phyloP scores from a whole-genome alignment of 2,797 vertebrate species.

The Heliangelus exortis region DNA sequence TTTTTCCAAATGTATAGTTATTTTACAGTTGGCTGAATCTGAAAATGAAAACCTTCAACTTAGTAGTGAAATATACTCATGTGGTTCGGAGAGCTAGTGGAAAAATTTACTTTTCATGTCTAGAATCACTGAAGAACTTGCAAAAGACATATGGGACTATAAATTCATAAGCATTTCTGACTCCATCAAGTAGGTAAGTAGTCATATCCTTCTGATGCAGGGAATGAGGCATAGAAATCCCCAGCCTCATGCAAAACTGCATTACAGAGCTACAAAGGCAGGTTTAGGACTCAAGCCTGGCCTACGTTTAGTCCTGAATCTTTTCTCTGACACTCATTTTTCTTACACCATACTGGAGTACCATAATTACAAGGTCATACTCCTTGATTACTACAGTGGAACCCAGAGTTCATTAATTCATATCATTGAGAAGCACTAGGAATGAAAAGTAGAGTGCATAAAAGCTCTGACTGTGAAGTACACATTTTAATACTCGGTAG shows the following conservation, averaged over 20 bases:
- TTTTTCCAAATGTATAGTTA: slow-evolving; percentile 43
- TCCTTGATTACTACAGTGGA: neutral
- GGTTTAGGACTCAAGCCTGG: neutral
- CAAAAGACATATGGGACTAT: slow-evolving; percentile 11
- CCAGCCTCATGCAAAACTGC: neutral
- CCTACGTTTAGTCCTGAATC: neutral
- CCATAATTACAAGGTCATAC: neutral
- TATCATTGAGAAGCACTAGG: neutral
- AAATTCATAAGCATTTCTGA: slow-evolving; percentile 57
- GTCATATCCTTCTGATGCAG: slow-evolving; percentile 12
- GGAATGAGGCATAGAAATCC: slow-evolving; percentile 18
- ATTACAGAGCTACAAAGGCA: neutral
- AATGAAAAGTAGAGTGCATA: slow-evolving; percentile 17
- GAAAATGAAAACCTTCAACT: slow-evolving; percentile 63
- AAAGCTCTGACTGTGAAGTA: slow-evolving; percentile 9
- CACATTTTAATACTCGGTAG: neutral
- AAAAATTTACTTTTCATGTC: slow-evolving; percentile 50
- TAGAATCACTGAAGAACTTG: slow-evolving; percentile 26
- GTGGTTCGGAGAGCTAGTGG: slow-evolving; percentile 31
- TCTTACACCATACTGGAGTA: neutral
- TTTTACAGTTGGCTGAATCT: slow-evolving; percentile 48
- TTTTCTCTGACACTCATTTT: neutral
- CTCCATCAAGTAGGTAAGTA: slow-evolving; percentile 33
- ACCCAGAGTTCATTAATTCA: slow-evolving; percentile 24
- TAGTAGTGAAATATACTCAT: slow-evolving; percentile 26